Base-by-base conservation (phyloP, 2,888 invertebrate species). In the Adela reaumurella region DNA sequence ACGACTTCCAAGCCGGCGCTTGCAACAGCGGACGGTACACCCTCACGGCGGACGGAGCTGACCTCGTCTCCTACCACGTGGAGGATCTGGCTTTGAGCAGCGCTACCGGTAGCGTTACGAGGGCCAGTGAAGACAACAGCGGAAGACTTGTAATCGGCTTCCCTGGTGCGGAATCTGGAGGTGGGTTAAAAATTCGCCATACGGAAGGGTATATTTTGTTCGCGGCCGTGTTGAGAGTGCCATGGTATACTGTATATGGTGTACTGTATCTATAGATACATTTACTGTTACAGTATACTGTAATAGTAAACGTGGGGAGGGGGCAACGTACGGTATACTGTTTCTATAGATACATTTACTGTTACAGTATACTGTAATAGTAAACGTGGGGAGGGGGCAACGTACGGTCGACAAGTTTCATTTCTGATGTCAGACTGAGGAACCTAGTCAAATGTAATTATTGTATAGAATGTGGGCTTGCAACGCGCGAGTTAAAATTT, bases 1-100 rank as follows among this genome's bases (percentile, higher is more conserved):
- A 68, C 0, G 60, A 61, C 1, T 67, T 60, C 43, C 58, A 62
- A 0, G 4, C 50, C 1, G 74, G 74, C 0, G 52, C 56, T 0
- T 78, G 78, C 49, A 53, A 54, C 3, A 63, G 51, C 52, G 52
- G 50, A 14, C 48, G 50, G n/a, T 53, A 52, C 43, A 47, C 51
- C 1, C 24, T 45, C 14, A 16, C 35, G n/a, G 35, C 41, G 1
- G 17, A 45, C 17, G 46, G 16, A 3, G 42, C 46, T 11, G 20
- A 29, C 18, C 19, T 46, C 2, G 14, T 17, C 4, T 43, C 46
- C 42, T 17, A 41, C 17, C 18, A 42, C n/a, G 49, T 49, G 5
- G 46, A 46, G 2, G 35, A 46, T 41, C 14, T 41, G 16, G 29
- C 35, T 20, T 35, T 54, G 46, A 49, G 50, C 42, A 50, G 47